Base-by-base conservation (phyloP, 2,113 vertebrate species). In the Callaeas wilsoni region DNA sequence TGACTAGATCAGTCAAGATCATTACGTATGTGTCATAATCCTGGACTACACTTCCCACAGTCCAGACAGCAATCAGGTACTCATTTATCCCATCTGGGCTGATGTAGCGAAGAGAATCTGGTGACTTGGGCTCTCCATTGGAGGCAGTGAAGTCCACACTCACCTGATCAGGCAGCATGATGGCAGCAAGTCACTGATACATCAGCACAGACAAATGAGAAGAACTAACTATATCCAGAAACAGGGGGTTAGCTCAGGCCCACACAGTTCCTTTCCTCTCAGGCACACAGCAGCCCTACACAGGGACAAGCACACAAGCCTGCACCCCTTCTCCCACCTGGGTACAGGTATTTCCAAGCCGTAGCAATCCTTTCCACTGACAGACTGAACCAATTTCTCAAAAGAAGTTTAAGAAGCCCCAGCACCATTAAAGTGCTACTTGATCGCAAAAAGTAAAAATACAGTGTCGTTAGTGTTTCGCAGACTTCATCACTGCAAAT, bases 91-190 rank as follows among this genome's bases (percentile, higher is more conserved):
- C 99, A 6, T 98, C 97, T 42, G 98, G 98, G 96, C 98, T 99
- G 97, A 99, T 98, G 95, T 98, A 99, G 96, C 99, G 99, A 67
- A 99, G 97, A 42, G 99, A 99, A 88, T 99, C 97, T 9, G 98
- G 98, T 10, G 99, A 99, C 33, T 95, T 98, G 55, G 99, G 99
- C 90, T 99, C 98, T 39, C 99, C 98, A 10, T 98, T 99, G 69
- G 99, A 99, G 63, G 98, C 99, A 29, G 99, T 99, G 96, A 99
- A 99, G 97, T 99, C 99, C 37, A 99, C 82, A 16, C 98, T 99
- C 41, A 99, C 99, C 99, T 99, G 57, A 56, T 63, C 15, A 70
- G 53, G 46, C n/a, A 74, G 77, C 49, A 87, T 22, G 29, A 91
- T 4, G 25, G 69, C 26, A 91, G 49, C 37, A 89, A 82, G 50